Evolutionary conservation across 2,797 vertebrate species (phyloP), one percentile per base, ranked within the genome.

Genomic region (Syngnathus acus): DNA sequence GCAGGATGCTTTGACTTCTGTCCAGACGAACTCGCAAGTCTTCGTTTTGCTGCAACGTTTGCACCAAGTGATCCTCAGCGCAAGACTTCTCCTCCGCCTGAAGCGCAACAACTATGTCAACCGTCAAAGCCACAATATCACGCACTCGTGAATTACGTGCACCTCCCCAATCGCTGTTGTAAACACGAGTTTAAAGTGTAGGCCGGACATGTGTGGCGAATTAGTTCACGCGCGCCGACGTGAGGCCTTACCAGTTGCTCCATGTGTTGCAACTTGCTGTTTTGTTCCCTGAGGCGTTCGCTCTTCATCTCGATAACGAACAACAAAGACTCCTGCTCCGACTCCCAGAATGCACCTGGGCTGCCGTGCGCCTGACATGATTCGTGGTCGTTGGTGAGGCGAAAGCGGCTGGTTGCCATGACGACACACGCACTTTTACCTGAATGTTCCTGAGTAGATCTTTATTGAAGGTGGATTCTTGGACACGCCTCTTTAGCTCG

Each of bases 251-350:
- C 96, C 93, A 95, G 81, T 0, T 62, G 71, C 45, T 95, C 88
- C 88, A 94, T 89, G 83, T 91, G 90, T 77, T 91, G 82, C 74
- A 96, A 88, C 85, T 90, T 93, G 88, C 82, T 93, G 78, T 85
- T 91, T 70, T 94, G 89, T 59, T 92, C 70, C 1, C 91, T 93
- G 74, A 95, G 92, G 1, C 89, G 90, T 71, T 94, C 92, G 0
- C 84, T 93, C 87, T 97, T 96, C 95, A 97, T 95, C 88, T 98
- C 95, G 0, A 98, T 94, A 72, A 98, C 95, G 7, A 97, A 95
- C 78, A 96, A 88, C 77, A 98, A 86, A 64, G 95, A 97, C 90
- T 98, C 93, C 83, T 95, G 89, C 82, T 98, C 95, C 54, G 94
- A 94, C 77, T 96, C 93, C 96, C 95, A 98, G 91, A 98, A 98